Percentiles rank a stretch among this genome's conserved stretches.
These are phyloP conservation scores for Ypsolopha sequella DNA, from an alignment of 2,888 invertebrate genomes.

Conservation along the genomic window DNA sequence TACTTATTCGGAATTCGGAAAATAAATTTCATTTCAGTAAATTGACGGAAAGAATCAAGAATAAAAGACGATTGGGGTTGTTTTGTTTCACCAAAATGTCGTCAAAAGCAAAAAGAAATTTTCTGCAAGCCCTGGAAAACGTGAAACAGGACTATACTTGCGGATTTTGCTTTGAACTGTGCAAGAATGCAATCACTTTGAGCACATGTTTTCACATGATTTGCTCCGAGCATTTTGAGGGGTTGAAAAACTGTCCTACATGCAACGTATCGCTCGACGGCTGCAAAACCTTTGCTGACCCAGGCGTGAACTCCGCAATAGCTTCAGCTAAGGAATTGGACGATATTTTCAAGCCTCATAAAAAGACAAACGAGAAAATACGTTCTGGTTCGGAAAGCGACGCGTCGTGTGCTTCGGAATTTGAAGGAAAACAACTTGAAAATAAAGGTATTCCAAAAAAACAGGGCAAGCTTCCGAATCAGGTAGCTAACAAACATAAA, in stretches of 20 bases:
- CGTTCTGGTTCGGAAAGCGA: too few relatives aligned
- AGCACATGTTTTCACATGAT: slow-evolving; percentile 53
- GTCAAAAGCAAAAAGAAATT: slow-evolving; percentile 27
- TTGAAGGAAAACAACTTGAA: too few relatives aligned
- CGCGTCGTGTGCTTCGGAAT: too few relatives aligned
- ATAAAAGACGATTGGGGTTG: too few relatives aligned
- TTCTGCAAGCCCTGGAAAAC: slow-evolving; percentile 40
- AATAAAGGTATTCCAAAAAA: not conserved
- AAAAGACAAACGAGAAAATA: slow-evolving; percentile 11
- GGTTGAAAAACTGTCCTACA: slow-evolving; percentile 34
- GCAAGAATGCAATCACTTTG: slow-evolving; percentile 46
- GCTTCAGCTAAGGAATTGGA: slow-evolving; percentile 32
- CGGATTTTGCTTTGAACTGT: slow-evolving; percentile 39
- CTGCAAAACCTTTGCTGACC: slow-evolving; percentile 28
- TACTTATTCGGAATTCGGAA: slow-evolving; percentile 6
- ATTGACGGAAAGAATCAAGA: too few relatives aligned
- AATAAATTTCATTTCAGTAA: too few relatives aligned
- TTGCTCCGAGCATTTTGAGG: slow-evolving; percentile 40
- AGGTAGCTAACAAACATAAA: too few relatives aligned
- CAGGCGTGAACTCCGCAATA: slow-evolving; percentile 29
- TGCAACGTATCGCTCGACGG: slow-evolving; percentile 34
- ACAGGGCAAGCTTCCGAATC: not conserved
- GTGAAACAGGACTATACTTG: slow-evolving; percentile 45
- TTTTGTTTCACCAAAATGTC: slow-evolving; percentile 21
- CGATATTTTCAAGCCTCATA: slow-evolving; percentile 27